Evolutionary conservation across 2,888 invertebrate species (phyloP).

Genomic region (Plagodis pulveraria): DNA sequence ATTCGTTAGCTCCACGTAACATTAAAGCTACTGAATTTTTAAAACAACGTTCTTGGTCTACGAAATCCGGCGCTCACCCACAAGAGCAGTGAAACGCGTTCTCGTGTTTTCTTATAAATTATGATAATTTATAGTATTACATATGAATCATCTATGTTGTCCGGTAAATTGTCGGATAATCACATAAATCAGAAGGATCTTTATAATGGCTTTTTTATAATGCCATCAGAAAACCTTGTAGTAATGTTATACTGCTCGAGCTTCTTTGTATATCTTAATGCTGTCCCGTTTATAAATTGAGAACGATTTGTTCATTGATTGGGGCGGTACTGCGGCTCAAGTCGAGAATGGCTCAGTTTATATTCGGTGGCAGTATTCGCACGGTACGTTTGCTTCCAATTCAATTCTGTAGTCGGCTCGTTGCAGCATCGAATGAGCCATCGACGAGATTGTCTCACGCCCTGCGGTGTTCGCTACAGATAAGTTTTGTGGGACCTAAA

Average conservation of each 20-base stretch:
- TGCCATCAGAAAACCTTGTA: no score
- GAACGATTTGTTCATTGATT: slow-evolving; percentile 61
- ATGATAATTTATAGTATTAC: no score
- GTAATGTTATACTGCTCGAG: no score
- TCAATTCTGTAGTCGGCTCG: slow-evolving; percentile 77
- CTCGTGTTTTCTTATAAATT: slow-evolving; percentile 14
- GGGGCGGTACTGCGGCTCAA: slow-evolving; percentile 54
- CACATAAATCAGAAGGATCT: no score
- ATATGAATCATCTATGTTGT: no score
- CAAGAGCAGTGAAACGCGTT: not conserved
- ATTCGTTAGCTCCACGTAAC: no score
- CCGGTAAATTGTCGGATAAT: no score
- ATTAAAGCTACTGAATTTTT: slow-evolving; percentile 6
- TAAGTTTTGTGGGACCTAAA: no score
- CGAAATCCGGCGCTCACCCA: not conserved
- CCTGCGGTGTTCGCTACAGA: slow-evolving; percentile 44
- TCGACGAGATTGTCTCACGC: slow-evolving; percentile 72
- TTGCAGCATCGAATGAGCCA: slow-evolving; percentile 79
- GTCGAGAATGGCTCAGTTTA: slow-evolving; percentile 71
- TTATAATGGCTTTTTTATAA: no score
- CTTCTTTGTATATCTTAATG: slow-evolving; percentile 10
- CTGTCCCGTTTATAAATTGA: no score
- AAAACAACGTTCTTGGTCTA: slow-evolving; percentile 5
- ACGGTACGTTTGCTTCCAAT: slow-evolving; percentile 81
- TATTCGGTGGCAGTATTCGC: slow-evolving; percentile 72